Conservation (phyloP, 1,140 invertebrate genomes). For the Eumaeus atala region DNA sequence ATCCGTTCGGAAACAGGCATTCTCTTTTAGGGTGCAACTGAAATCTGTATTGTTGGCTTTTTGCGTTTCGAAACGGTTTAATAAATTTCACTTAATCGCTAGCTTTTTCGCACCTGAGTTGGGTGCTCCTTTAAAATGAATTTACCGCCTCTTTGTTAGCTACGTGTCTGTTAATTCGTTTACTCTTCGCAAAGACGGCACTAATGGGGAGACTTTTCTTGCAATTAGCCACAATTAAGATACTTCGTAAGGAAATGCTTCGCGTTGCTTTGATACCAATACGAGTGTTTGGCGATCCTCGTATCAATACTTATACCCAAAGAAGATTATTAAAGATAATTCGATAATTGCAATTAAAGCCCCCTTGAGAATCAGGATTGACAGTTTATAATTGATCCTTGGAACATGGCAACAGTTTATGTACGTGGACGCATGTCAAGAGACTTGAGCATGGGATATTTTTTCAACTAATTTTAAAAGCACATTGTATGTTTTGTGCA, state of each 20-base stretch:
- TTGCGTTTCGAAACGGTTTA: conserved; percentile 37
- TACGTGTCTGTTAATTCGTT: conserved; percentile 66
- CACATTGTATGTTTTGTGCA: no score
- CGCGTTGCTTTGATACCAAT: conserved; percentile 20
- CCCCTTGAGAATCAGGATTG: neutral
- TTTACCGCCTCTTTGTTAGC: conserved; percentile 53
- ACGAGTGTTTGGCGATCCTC: conserved; percentile 15
- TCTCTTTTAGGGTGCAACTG: conserved; percentile 25
- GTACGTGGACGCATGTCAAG: neutral
- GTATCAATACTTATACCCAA: conserved; percentile 5
- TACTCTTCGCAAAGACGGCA: conserved; percentile 50
- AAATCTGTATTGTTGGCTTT: conserved; percentile 25
- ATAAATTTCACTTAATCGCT: conserved; percentile 59
- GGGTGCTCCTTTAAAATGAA: conserved; percentile 56
- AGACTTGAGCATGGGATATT: neutral
- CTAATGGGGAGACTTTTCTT: conserved; percentile 59
- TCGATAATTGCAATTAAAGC: neutral
- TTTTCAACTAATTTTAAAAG: neutral
- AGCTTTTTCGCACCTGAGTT: conserved; percentile 63
- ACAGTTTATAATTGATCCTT: neutral
- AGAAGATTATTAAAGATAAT: conserved; percentile 9
- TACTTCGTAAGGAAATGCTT: conserved; percentile 40
- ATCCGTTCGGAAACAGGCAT: conserved; percentile 20
- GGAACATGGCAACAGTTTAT: neutral
- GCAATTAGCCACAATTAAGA: conserved; percentile 67